Conservation (phyloP, 2,888 invertebrate species). For the Germaria angustata region DNA sequence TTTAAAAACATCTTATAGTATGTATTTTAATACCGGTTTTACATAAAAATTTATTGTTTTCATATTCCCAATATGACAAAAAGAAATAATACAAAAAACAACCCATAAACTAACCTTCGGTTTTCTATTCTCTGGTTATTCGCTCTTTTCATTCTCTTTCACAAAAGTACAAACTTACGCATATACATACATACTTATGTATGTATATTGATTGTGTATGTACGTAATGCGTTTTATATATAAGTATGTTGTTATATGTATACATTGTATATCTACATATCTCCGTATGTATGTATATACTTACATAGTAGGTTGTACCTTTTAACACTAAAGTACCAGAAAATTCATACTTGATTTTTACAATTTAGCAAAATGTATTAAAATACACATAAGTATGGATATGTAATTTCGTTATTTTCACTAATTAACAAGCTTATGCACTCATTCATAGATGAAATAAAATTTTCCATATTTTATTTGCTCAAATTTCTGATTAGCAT, state of each 20-base stretch:
- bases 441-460: slow-evolving; percentile 22
- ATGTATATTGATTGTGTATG: too few species aligned
- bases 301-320: too few species aligned
- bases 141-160: slow-evolving; percentile 20
- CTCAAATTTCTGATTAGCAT: slow-evolving; percentile 28
- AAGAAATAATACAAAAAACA: slow-evolving; percentile 30
- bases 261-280: not conserved
- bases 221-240: too few species aligned
- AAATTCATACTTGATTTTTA: too few species aligned
- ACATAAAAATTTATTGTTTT: too few species aligned
- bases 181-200: not conserved
- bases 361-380: not conserved
- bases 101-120: slow-evolving; percentile 49
- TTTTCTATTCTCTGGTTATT: slow-evolving; percentile 35
- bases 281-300: too few species aligned
- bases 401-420: not conserved
- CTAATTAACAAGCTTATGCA: slow-evolving; percentile 23
- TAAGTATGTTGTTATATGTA: not conserved
- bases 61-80: not conserved
- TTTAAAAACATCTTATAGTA: too few species aligned
- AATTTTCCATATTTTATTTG: slow-evolving; percentile 54
- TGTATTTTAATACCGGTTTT: too few species aligned
- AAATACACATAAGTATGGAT: not conserved
- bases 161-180: slow-evolving; percentile 7
- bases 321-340: too few species aligned